These are phyloP conservation scores for Amniataba percoides DNA, from an alignment of 2,797 vertebrate genomes.

Conservation along the genomic window DNA sequence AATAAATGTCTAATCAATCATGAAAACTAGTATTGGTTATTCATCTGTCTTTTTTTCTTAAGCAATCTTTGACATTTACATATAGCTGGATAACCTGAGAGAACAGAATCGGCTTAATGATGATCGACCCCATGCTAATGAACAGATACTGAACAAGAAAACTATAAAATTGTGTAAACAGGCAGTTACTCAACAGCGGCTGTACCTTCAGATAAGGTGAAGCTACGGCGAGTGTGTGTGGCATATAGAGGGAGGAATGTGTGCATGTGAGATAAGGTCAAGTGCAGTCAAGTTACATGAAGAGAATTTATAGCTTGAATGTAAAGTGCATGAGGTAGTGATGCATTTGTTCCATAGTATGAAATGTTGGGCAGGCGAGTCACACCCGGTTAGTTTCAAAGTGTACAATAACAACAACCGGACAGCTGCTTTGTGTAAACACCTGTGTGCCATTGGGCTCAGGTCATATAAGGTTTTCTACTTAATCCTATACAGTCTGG, in stretches of 20 bases:
- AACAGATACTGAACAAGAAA: neutral
- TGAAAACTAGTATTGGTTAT: neutral
- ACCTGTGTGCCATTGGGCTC: conserved; percentile 5
- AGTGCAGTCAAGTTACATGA: conserved; percentile 49
- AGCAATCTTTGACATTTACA: neutral
- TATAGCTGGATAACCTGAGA: neutral
- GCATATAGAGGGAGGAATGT: conserved; percentile 37
- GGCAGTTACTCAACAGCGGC: conserved; percentile 43
- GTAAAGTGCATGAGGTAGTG: conserved; percentile 23
- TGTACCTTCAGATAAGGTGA: conserved; percentile 45
- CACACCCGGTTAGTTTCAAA: neutral
- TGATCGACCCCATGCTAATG: neutral
- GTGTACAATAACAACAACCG: conserved; percentile 32
- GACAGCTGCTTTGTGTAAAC: neutral
- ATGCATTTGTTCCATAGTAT: conserved; percentile 4
- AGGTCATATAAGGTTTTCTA: neutral
- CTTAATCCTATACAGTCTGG: neutral
- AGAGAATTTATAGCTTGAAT: conserved; percentile 48
- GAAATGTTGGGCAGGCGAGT: neutral
- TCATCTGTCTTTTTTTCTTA: neutral
- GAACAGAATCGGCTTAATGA: neutral
- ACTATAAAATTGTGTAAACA: conserved; percentile 30
- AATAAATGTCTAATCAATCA: neutral
- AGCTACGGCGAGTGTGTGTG: conserved; percentile 34
- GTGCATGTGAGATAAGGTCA: conserved; percentile 67